Percentiles rank a stretch among this genome's conserved stretches.
phyloP scores from a whole-genome alignment of 2,888 invertebrate genomes.

The Pseudolycoriella hygida region DNA sequence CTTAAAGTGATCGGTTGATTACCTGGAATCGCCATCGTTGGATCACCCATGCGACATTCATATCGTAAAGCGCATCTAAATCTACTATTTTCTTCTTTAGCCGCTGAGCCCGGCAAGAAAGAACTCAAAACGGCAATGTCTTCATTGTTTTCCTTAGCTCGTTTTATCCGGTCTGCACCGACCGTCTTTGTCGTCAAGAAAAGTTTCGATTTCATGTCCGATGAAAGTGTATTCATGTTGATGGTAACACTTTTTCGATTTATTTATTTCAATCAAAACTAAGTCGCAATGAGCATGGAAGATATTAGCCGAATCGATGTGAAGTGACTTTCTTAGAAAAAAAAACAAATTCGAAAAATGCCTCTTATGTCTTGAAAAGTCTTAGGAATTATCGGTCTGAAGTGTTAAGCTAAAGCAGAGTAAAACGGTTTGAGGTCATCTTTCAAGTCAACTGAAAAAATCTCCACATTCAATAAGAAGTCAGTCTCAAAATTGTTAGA shows the following conservation, averaged over 20 bases:
- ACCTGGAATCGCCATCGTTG: constrained; percentile 66
- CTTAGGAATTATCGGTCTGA: too few relatives aligned
- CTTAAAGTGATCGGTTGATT: constrained; percentile 11
- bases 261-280: too few relatives aligned
- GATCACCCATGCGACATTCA: constrained; percentile 60
- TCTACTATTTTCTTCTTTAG: constrained; percentile 48
- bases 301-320: too few relatives aligned
- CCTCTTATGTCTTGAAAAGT: too few relatives aligned
- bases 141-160: constrained; percentile 67
- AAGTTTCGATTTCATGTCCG: constrained; percentile 54
- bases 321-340: too few relatives aligned
- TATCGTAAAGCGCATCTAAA: constrained; percentile 62
- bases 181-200: constrained; percentile 62
- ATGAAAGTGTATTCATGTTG: constrained; percentile 65
- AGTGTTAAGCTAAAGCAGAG: too few relatives aligned
- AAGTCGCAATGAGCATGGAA: too few relatives aligned
- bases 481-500: too few relatives aligned
- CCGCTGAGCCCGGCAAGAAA: constrained; percentile 50
- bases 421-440: too few relatives aligned
- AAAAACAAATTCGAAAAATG: too few relatives aligned
- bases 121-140: constrained; percentile 76
- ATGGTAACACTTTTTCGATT: constrained; percentile 10
- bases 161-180: constrained; percentile 63
- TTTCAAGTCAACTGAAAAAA: too few relatives aligned
- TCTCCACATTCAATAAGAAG: too few relatives aligned